A percentile compares a stretch with the other conserved stretches of the same genome.
phyloP scores from a whole-genome alignment of 2,113 vertebrate species.

The Alaudala cheleensis region DNA sequence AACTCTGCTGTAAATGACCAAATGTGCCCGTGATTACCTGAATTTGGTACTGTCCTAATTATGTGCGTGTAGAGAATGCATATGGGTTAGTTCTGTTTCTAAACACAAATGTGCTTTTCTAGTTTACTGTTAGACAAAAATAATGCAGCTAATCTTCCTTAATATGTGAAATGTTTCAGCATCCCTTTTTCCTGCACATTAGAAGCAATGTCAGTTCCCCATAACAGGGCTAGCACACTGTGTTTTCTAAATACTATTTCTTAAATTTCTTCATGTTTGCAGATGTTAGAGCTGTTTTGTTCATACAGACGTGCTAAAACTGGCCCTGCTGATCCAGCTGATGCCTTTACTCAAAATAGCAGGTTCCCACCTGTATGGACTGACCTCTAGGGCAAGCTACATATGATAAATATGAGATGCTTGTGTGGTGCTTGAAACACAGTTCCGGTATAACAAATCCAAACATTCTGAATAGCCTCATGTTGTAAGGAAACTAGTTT shows the following conservation, averaged over 20 bases:
- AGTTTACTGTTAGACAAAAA: neutral
- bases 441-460: neutral
- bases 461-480: neutral
- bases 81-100: neutral
- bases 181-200: neutral
- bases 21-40: neutral
- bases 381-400: rapidly evolving
- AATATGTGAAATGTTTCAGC: neutral
- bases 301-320: neutral
- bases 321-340: neutral
- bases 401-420: neutral
- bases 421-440: neutral
- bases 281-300: neutral
- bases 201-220: neutral
- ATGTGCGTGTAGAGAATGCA: neutral
- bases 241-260: neutral
- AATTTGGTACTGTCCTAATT: neutral
- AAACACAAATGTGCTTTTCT: neutral
- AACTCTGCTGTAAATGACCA: neutral
- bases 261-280: neutral
- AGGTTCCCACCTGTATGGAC: neutral
- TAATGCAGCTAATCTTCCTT: neutral
- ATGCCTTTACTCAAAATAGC: neutral
- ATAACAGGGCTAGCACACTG: neutral
- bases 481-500: neutral